A percentile compares a stretch with the other conserved stretches of the same genome.
Conservation (phyloP, 2,888 invertebrate genomes). For the Oxycera nigricornis region DNA sequence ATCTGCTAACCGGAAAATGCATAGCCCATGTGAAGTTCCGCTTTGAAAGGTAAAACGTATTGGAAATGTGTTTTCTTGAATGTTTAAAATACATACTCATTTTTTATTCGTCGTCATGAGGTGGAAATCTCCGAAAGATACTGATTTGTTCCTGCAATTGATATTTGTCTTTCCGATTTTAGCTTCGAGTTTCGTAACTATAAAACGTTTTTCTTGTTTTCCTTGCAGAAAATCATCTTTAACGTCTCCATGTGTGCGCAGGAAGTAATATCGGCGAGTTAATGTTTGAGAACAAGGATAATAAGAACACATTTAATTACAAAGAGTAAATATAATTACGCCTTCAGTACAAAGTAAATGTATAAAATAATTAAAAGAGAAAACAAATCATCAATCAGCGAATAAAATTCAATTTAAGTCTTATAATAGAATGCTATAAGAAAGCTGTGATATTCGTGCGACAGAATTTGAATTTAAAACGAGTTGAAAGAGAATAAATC, state of each 20-base stretch:
- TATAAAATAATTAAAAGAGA: conserved; percentile 31
- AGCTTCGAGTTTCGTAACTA: too few species aligned
- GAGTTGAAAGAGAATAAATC: not conserved
- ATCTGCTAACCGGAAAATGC: too few species aligned
- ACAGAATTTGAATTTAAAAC: conserved; percentile 42
- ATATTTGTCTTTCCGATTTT: too few species aligned
- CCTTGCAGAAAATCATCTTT: conserved; percentile 23
- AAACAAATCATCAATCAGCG: conserved; percentile 39
- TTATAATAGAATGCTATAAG: conserved; percentile 36
- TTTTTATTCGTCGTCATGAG: too few species aligned
- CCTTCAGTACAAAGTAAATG: conserved; percentile 42
- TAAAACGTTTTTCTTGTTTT: not conserved
- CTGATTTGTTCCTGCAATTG: too few species aligned
- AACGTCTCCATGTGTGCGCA: conserved; percentile 20
- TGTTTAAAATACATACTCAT: too few species aligned
- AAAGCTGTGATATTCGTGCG: conserved; percentile 46
- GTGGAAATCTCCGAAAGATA: too few species aligned
- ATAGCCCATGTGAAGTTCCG: too few species aligned
- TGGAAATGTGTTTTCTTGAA: too few species aligned
- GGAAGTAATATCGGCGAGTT: conserved; percentile 27
- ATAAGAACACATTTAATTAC: conserved; percentile 22
- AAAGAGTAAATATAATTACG: conserved; percentile 30
- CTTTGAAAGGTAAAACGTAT: too few species aligned
- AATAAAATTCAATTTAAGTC: conserved; percentile 38
- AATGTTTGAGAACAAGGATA: conserved; percentile 18